These are phyloP conservation scores for Poeciliopsis paucimaculata DNA, from an alignment of 2,797 vertebrate genomes.

Conservation along the genomic window DNA sequence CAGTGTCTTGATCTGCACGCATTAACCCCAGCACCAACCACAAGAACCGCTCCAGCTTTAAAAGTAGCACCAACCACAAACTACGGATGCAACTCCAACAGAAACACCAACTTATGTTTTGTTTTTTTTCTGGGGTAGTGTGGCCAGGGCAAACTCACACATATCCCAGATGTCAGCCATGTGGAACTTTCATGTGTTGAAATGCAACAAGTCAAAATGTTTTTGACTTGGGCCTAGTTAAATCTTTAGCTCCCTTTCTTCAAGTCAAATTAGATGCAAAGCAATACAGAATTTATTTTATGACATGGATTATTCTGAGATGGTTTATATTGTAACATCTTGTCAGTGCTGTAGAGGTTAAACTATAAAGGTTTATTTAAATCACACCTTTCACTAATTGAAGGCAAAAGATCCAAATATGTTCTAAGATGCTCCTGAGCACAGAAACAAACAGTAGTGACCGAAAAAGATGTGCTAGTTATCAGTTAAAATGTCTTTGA, in stretches of 20 bases:
- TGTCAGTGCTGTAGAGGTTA: background rate
- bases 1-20: background rate
- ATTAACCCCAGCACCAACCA: background rate
- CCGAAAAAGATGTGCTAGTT: no score
- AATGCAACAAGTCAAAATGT: background rate
- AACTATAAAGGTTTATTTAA: background rate
- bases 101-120: background rate
- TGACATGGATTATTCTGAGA: background rate
- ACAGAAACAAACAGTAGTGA: no score
- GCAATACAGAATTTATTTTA: background rate
- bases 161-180: background rate
- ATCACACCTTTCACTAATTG: background rate
- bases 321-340: background rate
- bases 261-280: background rate
- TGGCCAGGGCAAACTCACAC: background rate
- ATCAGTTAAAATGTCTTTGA: no score
- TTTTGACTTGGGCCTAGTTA: background rate
- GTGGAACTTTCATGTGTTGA: no score
- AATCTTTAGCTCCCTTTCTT: background rate
- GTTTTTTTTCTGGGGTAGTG: background rate
- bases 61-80: background rate
- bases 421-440: no score
- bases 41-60: background rate
- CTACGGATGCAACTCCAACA: background rate
- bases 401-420: no score